Evolutionary conservation across 2,113 vertebrate species (phyloP).

Genomic region (Corynorhinus townsendii): DNA sequence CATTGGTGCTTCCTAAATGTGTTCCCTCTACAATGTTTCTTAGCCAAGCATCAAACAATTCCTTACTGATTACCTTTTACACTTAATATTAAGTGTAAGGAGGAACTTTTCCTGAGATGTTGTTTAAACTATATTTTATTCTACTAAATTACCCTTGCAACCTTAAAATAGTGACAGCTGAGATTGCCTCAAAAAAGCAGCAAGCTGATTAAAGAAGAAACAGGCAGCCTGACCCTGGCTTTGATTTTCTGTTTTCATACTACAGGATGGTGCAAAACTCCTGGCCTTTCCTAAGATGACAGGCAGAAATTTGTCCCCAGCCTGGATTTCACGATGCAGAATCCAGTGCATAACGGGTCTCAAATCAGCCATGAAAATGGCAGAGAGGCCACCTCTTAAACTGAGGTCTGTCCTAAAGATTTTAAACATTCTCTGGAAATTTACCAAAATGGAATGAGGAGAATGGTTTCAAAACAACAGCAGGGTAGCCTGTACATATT

Average conservation of each 20-base stretch:
- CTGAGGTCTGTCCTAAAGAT: not conserved
- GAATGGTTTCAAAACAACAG: not conserved
- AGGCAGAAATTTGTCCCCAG: conserved; percentile 75
- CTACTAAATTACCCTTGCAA: conserved; percentile 37
- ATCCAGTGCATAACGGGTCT: not conserved
- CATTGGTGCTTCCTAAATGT: not conserved
- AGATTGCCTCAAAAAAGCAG: conserved; percentile 19
- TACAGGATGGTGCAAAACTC: conserved; percentile 64
- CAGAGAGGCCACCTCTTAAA: conserved; percentile 26
- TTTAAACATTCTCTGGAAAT: conserved; percentile 8
- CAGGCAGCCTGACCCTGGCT: not conserved
- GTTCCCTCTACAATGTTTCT: not conserved
- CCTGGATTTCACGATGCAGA: not conserved
- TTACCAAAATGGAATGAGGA: conserved; percentile 37
- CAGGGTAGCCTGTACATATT: not conserved
- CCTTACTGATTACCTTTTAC: conserved; percentile 37
- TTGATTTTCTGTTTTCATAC: conserved; percentile 61
- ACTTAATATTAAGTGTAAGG: conserved; percentile 24
- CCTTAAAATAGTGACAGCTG: conserved; percentile 21
- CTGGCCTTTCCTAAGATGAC: conserved; percentile 71
- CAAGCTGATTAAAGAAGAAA: conserved; percentile 16
- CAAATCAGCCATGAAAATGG: not conserved
- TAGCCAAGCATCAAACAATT: conserved; percentile 36
- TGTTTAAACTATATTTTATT: conserved; percentile 38
- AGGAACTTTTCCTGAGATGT: not conserved